Base-by-base conservation (phyloP, 1,140 invertebrate species). In the Tyrophagus putrescentiae region DNA sequence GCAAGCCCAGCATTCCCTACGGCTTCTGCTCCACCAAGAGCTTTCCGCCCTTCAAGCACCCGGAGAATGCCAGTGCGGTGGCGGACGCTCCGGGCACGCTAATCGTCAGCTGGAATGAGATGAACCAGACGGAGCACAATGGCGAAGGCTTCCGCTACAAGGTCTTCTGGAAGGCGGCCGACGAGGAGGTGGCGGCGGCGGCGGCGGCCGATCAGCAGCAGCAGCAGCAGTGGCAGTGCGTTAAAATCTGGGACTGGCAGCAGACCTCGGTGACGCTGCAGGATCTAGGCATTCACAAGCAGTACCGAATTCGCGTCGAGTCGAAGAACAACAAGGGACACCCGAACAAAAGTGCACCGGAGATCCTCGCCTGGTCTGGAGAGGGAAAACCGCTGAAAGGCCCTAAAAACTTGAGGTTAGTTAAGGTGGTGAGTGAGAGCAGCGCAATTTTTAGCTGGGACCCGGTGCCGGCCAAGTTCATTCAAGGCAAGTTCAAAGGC, bases 111-210 rank as follows among this genome's bases (percentile, higher is more conserved):
- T 98, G 94, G 93, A 92, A 88, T 34, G 80, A 83, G 57, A 95
- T 98, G 91, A 84, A 90, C 0, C 82, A 89, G 73, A 89, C 96
- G 66, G 89, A 97, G 65, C 94, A 98, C 71, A 94, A 97, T 76
- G 94, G 83, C 0, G 87, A 87, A 0, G 82, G 82, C 48, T 95
- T 98, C 73, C 81, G 84, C 67, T 98, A 98, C 71, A 78, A 84
- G 62, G 82, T 98, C 4, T 85, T 80, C 61, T 95, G 87, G 77
- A 84, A 83, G 67, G 77, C 83, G 56, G 82, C 70, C 11, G 71
- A 92, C 68, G 82, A 84, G 62, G 77, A 81, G 0, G 84, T 83
- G 5, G 78, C n/a, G n/a, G n/a, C n/a, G n/a, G n/a, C n/a, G n/a
- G n/a, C n/a, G n/a, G n/a, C n/a, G n/a, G n/a, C n/a, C n/a, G n/a